These are phyloP conservation scores for Scolopax mira DNA, from an alignment of 2,113 vertebrate species.

Conservation along the genomic window DNA sequence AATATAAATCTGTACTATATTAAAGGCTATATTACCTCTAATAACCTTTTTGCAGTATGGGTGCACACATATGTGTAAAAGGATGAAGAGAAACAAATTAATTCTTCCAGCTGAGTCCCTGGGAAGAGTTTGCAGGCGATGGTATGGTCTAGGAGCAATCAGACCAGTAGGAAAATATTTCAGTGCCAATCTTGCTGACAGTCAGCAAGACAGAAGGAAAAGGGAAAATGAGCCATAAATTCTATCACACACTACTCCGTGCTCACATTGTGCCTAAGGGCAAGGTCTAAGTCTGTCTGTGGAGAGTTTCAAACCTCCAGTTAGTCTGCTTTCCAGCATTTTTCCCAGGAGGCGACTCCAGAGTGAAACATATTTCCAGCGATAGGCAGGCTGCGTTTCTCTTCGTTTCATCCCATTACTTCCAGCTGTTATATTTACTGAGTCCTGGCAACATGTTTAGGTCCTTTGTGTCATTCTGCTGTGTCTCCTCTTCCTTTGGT, in stretches of 20 bases:
- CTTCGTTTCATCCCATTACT: background rate
- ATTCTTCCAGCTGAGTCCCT: background rate
- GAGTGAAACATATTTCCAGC: background rate
- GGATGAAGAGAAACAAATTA: background rate
- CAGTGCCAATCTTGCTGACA: background rate
- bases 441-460: background rate
- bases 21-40: background rate
- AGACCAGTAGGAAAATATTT: background rate
- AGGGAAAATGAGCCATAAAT: background rate
- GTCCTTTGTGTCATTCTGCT: background rate
- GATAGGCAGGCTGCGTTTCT: rapidly evolving
- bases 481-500: background rate
- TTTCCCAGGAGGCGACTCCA: background rate
- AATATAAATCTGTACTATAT: rapidly evolving
- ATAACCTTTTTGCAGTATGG: background rate
- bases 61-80: rapidly evolving
- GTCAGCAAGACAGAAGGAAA: background rate
- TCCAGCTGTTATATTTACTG: background rate
- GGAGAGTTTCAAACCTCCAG: background rate
- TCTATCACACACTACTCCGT: background rate
- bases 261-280: background rate
- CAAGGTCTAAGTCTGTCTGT: background rate
- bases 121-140: background rate
- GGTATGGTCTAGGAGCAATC: background rate
- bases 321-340: background rate